A percentile compares a stretch with the other conserved stretches of the same genome.
Conservation (phyloP, 1,140 invertebrate species). For the Harpegnathos saltator region DNA sequence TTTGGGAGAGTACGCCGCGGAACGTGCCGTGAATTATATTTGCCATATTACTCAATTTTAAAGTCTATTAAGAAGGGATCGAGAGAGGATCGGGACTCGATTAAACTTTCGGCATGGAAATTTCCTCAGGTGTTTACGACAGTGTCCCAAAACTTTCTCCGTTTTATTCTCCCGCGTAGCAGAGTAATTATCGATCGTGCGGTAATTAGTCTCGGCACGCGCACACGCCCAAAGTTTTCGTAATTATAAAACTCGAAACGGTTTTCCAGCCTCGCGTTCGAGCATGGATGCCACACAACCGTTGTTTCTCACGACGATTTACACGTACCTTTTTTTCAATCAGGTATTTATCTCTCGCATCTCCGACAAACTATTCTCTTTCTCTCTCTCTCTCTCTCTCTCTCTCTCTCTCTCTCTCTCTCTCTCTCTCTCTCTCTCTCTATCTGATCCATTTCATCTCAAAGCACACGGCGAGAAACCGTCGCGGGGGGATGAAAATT, state of each 20-base stretch:
- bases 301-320: conserved; percentile 26
- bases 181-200: conserved; percentile 46
- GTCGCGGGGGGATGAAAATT: no score
- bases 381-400: no score
- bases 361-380: no score
- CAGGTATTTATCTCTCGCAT: neutral
- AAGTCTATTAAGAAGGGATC: conserved; percentile 13
- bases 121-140: conserved; percentile 54
- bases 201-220: conserved; percentile 50
- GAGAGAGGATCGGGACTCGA: neutral
- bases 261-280: neutral
- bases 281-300: no score
- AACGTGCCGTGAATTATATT: neutral
- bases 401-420: no score
- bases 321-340: conserved; percentile 1
- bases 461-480: neutral
- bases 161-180: conserved; percentile 42
- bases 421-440: no score
- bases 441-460: no score
- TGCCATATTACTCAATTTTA: conserved; percentile 13
- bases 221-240: conserved; percentile 38
- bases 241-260: conserved; percentile 60
- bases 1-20: neutral
- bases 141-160: conserved; percentile 41
- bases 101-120: conserved; percentile 42